Percentiles rank a stretch among this genome's conserved stretches.
phyloP scores from a whole-genome alignment of 2,113 vertebrate genomes.

The Synodontis membranacea region DNA sequence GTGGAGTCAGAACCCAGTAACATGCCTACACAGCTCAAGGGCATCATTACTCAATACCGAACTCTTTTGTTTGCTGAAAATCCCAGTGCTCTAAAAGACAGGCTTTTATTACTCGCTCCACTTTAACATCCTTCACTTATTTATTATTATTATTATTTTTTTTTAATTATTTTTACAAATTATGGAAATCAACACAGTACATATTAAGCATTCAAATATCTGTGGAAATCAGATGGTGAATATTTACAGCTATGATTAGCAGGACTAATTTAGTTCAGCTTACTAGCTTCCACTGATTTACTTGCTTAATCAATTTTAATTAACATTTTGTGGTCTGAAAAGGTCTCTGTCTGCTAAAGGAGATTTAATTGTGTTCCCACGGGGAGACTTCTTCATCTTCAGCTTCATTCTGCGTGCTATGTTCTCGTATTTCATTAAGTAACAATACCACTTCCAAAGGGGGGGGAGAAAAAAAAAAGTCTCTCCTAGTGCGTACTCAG shows the following conservation, averaged over 20 bases:
- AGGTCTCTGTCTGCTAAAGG: slow-evolving; percentile 1
- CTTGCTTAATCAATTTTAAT: slow-evolving; percentile 14
- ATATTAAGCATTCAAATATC: not conserved
- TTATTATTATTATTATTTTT: not conserved
- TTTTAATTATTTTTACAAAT: slow-evolving; percentile 14
- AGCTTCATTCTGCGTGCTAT: slow-evolving; percentile 11
- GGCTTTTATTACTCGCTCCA: not conserved
- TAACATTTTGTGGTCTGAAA: slow-evolving; percentile 18
- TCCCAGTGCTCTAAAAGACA: slow-evolving; percentile 5
- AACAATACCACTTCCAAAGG: slow-evolving; percentile 37
- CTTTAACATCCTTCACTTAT: slow-evolving; percentile 13
- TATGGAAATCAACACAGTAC: not conserved
- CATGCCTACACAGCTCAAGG: slow-evolving; percentile 37
- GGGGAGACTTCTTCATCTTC: slow-evolving; percentile 8
- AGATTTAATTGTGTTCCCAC: slow-evolving; percentile 37
- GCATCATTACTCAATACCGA: slow-evolving; percentile 22
- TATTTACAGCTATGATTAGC: not conserved
- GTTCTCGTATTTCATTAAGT: slow-evolving; percentile 29
- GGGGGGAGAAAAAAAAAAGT: not conserved
- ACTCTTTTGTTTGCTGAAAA: slow-evolving; percentile 21
- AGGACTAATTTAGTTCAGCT: not conserved
- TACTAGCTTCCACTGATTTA: slow-evolving; percentile 17
- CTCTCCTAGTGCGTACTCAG: slow-evolving; percentile 13
- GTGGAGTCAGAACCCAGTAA: slow-evolving; percentile 9
- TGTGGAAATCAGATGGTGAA: not conserved